Percentiles rank a stretch among this genome's conserved stretches.
Evolutionary conservation across 2,888 invertebrate genomes (phyloP).

Genomic region (Bombylius major): DNA sequence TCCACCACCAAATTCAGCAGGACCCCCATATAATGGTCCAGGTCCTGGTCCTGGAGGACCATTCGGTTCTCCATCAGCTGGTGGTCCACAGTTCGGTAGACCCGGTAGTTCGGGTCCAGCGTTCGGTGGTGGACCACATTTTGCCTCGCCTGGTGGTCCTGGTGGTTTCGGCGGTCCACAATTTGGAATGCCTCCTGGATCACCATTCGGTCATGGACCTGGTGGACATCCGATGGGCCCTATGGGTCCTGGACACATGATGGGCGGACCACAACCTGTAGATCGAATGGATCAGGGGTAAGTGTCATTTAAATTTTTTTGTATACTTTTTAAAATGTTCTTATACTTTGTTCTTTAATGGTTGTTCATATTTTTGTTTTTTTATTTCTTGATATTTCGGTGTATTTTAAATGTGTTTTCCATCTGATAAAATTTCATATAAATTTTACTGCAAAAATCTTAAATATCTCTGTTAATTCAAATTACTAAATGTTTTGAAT

Average conservation of each 20-base stretch:
- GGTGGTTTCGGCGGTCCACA: slow-evolving; percentile 51
- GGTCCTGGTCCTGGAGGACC: slow-evolving; percentile 39
- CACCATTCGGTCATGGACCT: slow-evolving; percentile 56
- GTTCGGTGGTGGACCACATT: slow-evolving; percentile 41
- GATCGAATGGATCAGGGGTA: slow-evolving; percentile 67
- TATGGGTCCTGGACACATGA: slow-evolving; percentile 39
- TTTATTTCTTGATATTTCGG: no score
- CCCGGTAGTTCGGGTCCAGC: slow-evolving; percentile 58
- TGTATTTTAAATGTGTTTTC: no score
- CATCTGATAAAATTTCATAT: no score
- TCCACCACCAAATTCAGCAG: slow-evolving; percentile 40
- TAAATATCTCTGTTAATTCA: no score
- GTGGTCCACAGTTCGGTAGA: slow-evolving; percentile 49
- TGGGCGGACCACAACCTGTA: slow-evolving; percentile 60
- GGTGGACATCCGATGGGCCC: slow-evolving; percentile 43
- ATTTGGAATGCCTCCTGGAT: slow-evolving; percentile 58
- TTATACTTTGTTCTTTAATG: background rate
- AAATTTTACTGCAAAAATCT: no score
- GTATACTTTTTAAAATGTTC: no score
- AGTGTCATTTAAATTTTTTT: slow-evolving; percentile 30
- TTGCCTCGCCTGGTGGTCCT: slow-evolving; percentile 40
- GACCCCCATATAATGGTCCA: slow-evolving; percentile 55
- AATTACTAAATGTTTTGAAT: no score
- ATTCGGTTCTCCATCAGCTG: slow-evolving; percentile 55
- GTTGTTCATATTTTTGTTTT: no score